Evolutionary conservation across 2,888 invertebrate genomes (phyloP).

Genomic region (Cosmia pyralina): DNA sequence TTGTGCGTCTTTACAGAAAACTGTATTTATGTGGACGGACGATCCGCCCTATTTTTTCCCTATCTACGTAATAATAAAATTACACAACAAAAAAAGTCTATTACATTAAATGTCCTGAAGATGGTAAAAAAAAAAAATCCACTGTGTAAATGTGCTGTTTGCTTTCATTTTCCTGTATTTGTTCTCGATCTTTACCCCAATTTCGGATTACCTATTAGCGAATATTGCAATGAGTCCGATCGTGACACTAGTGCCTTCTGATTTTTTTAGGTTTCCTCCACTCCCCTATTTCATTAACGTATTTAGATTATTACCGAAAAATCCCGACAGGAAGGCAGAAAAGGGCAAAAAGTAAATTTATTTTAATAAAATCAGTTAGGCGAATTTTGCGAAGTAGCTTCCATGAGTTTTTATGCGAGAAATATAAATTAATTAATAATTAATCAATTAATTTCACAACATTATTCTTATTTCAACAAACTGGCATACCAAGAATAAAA

Average conservation of each 20-base stretch:
- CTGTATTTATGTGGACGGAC: too few relatives aligned
- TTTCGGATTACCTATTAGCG: slow-evolving; percentile 46
- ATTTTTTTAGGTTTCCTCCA: slow-evolving; percentile 26
- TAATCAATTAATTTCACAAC: background rate
- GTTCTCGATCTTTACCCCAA: slow-evolving; percentile 36
- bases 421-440: background rate
- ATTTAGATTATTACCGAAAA: slow-evolving; percentile 33
- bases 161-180: slow-evolving; percentile 45
- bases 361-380: slow-evolving; percentile 31
- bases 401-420: background rate
- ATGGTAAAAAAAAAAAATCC: slow-evolving; percentile 25
- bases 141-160: slow-evolving; percentile 34
- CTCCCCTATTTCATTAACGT: slow-evolving; percentile 39
- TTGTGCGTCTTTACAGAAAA: too few relatives aligned
- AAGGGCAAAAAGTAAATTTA: slow-evolving; percentile 8
- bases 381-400: slow-evolving; percentile 14
- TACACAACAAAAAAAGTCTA: background rate
- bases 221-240: slow-evolving; percentile 34
- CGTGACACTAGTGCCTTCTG: slow-evolving; percentile 6
- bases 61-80: too few relatives aligned
- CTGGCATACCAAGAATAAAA: background rate
- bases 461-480: background rate
- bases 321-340: slow-evolving; percentile 13
- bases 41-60: too few relatives aligned
- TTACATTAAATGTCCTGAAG: slow-evolving; percentile 3